Evolutionary conservation across 2,797 vertebrate species (phyloP).

Genomic region (Macroramphosus scolopax): DNA sequence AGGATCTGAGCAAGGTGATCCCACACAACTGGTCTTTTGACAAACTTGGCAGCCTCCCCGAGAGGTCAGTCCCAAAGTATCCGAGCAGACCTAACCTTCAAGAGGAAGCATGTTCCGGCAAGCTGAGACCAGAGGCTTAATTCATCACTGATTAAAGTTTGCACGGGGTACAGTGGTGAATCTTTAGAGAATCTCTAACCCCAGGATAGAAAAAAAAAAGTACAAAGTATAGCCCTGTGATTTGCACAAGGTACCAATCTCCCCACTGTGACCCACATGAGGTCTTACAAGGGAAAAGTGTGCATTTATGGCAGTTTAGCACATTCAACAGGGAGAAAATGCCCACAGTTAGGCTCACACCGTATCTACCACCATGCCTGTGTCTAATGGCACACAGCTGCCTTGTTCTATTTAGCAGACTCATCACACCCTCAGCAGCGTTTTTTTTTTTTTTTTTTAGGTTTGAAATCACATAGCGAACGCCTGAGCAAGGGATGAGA

Average conservation of each 20-base stretch:
- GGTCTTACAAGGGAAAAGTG: too few relatives aligned
- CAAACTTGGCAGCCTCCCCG: slow-evolving; percentile 77
- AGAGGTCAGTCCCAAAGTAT: slow-evolving; percentile 78
- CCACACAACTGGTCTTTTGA: slow-evolving; percentile 78
- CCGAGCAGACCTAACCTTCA: slow-evolving; percentile 68
- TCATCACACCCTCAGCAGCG: slow-evolving; percentile 35
- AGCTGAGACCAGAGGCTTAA: slow-evolving; percentile 65
- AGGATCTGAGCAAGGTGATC: slow-evolving; percentile 60
- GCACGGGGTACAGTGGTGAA: slow-evolving; percentile 60
- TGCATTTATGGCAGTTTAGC: too few relatives aligned
- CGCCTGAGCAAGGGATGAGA: slow-evolving; percentile 37
- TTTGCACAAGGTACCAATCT: background rate
- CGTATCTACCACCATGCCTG: too few relatives aligned
- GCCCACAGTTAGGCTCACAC: too few relatives aligned
- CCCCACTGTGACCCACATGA: slow-evolving; percentile 55
- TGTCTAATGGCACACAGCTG: slow-evolving; percentile 54
- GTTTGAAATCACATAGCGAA: slow-evolving; percentile 52
- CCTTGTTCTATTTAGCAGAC: slow-evolving; percentile 38
- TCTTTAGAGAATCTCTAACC: slow-evolving; percentile 59
- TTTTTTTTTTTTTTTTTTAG: too few relatives aligned
- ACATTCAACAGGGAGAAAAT: too few relatives aligned
- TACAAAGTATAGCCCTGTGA: too few relatives aligned
- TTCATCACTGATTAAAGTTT: slow-evolving; percentile 76
- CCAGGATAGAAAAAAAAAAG: slow-evolving; percentile 7
- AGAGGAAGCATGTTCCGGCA: slow-evolving; percentile 45